Base-by-base conservation (phyloP, 53 echinoderm and acorn worm genomes). In the Arbacia lixula region DNA sequence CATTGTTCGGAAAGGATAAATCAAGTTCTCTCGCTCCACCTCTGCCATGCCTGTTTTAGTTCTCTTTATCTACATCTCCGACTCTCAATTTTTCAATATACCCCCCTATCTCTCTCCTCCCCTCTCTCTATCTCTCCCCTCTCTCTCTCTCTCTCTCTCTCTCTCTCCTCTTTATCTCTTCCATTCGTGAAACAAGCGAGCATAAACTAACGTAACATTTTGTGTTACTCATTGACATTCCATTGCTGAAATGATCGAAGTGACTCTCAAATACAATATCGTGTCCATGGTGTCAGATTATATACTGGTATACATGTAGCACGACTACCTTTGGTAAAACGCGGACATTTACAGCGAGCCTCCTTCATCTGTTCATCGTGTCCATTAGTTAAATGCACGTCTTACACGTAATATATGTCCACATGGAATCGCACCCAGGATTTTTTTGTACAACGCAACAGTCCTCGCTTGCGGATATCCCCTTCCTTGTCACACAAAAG, bases 81-180 rank as follows among this genome's bases (percentile, higher is more conserved):
- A 26, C 65, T 34, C 65, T 65, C 65, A 0, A 12, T 41, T 41
- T 69, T 43, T 37, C 37, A 22, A 5, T 12, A 24, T 29, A 2
- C 12, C 1, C 28, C 26, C 28, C 26, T 1, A 16, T 26, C 29
- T 63, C 4, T 22, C 63, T 63, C 63, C 30, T 16, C 0, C 5
- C 42, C 49, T 24, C 49, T 71, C 10, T 43, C 41, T 68, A n/a
- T 14, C 63, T 63, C 30, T 63, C 63, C 31, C n/a, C 33, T 63
- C 32, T 30, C 64, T 32, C 64, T 64, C 33, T 64, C 31, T 64
- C 31, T 14, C 64, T 64, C 64, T 5, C 0, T 3, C 27, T 20
- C 12, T 32, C 33, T 11, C 32, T 31, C 31, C 12, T 64, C 26
- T 64, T 14, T 24, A 0, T 20, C 17, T 10, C 26, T 17, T 12